phyloP scores from a whole-genome alignment of 2,888 invertebrate species.

The Hecatera dysodea region DNA sequence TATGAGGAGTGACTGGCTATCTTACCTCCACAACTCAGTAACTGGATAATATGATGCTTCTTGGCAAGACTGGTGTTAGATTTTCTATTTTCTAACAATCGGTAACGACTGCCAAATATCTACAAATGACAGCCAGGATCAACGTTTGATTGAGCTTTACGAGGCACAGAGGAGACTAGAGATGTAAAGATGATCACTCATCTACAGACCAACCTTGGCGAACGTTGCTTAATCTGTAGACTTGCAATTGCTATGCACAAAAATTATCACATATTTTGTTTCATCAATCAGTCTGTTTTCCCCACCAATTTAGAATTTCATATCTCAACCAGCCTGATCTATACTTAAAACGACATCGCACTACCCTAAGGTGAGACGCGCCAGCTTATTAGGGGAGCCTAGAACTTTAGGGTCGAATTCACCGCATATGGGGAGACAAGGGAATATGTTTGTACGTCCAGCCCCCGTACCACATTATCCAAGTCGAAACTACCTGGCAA shows the following conservation, averaged over 20 bases:
- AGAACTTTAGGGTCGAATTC: constrained; percentile 89
- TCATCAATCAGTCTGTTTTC: constrained; percentile 13
- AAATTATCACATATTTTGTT: neutral
- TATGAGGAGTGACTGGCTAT: too few relatives aligned
- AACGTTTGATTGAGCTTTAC: too few relatives aligned
- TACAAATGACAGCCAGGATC: too few relatives aligned
- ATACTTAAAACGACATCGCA: constrained; percentile 71
- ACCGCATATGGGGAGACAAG: constrained; percentile 81
- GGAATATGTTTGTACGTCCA: constrained; percentile 84
- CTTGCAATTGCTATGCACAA: neutral
- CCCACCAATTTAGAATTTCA: constrained; percentile 29
- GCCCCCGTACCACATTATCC: constrained; percentile 73
- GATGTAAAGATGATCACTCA: too few relatives aligned
- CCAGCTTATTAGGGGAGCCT: constrained; percentile 89
- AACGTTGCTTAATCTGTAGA: too few relatives aligned
- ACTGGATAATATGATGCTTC: too few relatives aligned
- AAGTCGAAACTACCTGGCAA: constrained; percentile 65
- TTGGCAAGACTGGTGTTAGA: too few relatives aligned
- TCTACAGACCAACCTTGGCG: too few relatives aligned
- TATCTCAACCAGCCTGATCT: constrained; percentile 67
- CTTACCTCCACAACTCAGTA: too few relatives aligned
- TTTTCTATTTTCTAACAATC: too few relatives aligned
- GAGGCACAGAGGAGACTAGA: too few relatives aligned
- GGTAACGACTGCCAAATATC: too few relatives aligned
- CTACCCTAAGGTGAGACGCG: constrained; percentile 87